These are phyloP conservation scores for Laticauda laticaudata DNA, from an alignment of 2,113 vertebrate genomes.

Conservation along the genomic window DNA sequence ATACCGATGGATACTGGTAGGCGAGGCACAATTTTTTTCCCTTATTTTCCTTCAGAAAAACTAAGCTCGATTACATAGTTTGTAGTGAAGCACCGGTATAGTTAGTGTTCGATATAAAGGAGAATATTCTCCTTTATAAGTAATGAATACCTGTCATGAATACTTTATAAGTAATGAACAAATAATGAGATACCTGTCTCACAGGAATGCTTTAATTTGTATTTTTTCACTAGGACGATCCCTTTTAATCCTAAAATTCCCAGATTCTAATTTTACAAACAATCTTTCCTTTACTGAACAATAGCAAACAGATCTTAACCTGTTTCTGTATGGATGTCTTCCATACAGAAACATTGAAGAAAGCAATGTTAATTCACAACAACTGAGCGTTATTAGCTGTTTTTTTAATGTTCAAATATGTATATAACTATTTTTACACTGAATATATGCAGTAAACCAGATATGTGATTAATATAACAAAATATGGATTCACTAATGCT, in stretches of 20 bases:
- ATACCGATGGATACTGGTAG: no score
- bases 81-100: no score
- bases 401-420: not conserved
- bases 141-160: no score
- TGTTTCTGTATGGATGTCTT: not conserved
- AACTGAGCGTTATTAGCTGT: not conserved
- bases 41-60: no score
- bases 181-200: not conserved
- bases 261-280: not conserved
- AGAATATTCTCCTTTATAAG: not conserved
- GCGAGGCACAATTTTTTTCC: no score
- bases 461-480: not conserved
- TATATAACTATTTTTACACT: not conserved
- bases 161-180: not conserved
- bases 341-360: not conserved
- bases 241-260: not conserved
- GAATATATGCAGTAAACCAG: not conserved
- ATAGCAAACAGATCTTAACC: not conserved
- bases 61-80: no score
- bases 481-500: not conserved
- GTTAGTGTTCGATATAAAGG: not conserved
- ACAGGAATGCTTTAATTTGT: not conserved
- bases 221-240: not conserved
- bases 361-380: not conserved
- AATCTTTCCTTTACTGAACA: not conserved